Evolutionary conservation across 1,140 invertebrate species (phyloP), one percentile per base, ranked within the genome.

Genomic region (Zaprionus nigranus): DNA sequence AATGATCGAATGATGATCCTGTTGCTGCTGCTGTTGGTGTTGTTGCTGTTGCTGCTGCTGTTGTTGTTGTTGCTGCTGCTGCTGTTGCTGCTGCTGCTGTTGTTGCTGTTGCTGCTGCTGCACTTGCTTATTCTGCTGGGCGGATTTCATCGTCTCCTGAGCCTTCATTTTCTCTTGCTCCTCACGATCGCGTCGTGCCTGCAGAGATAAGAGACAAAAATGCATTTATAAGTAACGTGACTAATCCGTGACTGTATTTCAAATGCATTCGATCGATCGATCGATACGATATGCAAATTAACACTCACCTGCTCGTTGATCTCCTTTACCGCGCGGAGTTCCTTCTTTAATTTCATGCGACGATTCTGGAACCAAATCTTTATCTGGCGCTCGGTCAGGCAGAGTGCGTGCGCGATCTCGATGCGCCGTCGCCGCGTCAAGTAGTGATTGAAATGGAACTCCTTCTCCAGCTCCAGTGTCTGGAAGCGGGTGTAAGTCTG

Each of bases 391-490:
- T 99, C 98, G 68, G 98, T 99, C 57, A 99, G 95, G 93, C 98
- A 99, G 13, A 99, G 95, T 36, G 98, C 98, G 93, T 99, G 98
- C 11, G 98, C 98, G 81, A 99, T 99, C 93, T 99, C 98, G 94
- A 99, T 99, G 94, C 98, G 95, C 92, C 98, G 95, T 93, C 98
- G 95, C 91, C 98, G 95, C 80, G 98, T 99, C 92, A 99, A 95
- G 94, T 99, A 99, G 90, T 99, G 98, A 93, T 99, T 99, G 94
- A 98, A 99, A 93, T 99, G 98, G 93, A 99, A 99, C 94, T 99
- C 98, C 93, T 99, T 99, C 93, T 99, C 98, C 92, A 98, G 94
- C 93, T 98, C 97, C 92, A 98, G 93, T 1, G 97, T 98, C 93
- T 98, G 97, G 94, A 98, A 98, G 82, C 97, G 96, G 67, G 98